A percentile compares a stretch with the other conserved stretches of the same genome.
Evolutionary conservation across 2,797 vertebrate genomes (phyloP).

Genomic region (Sparidentex hasta): DNA sequence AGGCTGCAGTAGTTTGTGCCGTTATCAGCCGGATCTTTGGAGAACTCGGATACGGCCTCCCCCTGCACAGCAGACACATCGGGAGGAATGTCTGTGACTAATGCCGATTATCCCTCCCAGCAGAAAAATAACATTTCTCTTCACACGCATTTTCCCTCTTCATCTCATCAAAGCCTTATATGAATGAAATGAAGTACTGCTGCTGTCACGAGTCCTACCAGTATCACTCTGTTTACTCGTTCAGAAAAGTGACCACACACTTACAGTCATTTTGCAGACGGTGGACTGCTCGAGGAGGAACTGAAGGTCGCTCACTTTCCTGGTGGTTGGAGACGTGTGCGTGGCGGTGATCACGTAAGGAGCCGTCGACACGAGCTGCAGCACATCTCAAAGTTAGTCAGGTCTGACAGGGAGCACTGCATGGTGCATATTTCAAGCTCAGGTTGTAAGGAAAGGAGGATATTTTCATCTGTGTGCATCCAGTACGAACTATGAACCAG

Average conservation of each 20-base stretch:
- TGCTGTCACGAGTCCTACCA: neutral
- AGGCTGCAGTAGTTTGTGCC: constrained; percentile 74
- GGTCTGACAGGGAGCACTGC: neutral
- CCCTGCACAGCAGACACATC: constrained; percentile 46
- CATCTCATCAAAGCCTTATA: neutral
- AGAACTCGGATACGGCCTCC: constrained; percentile 48
- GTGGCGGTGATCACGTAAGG: constrained; percentile 65
- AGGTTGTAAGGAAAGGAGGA: neutral
- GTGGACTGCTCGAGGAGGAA: constrained; percentile 69
- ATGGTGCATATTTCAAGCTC: neutral
- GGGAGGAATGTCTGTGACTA: neutral
- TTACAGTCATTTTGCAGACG: constrained; percentile 68
- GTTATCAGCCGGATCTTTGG: constrained; percentile 53
- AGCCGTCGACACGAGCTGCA: constrained; percentile 64
- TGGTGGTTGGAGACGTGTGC: constrained; percentile 65
- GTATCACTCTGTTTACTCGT: neutral
- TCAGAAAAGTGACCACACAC: constrained; percentile 6
- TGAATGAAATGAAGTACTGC: neutral
- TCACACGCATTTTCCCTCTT: no score
- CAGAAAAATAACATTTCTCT: no score
- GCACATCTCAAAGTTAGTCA: constrained; percentile 24
- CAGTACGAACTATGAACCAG: rapidly evolving
- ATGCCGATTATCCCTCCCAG: neutral
- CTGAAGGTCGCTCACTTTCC: constrained; percentile 58
- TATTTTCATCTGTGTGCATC: neutral